Evolutionary conservation across 2,113 vertebrate species (phyloP), one percentile per base, ranked within the genome.

Genomic region (Mesocricetus auratus): DNA sequence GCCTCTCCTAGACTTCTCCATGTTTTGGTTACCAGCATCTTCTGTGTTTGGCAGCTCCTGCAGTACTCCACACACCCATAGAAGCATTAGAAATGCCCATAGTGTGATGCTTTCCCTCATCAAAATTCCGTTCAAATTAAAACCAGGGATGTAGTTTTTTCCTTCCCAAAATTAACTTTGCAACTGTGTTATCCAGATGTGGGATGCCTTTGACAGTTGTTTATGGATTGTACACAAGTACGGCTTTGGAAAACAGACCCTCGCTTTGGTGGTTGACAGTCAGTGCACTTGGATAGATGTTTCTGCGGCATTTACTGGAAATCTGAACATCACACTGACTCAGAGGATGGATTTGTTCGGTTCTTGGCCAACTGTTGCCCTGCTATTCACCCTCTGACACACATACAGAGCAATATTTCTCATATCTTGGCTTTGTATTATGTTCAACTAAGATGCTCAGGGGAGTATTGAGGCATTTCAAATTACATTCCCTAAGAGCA

Each of bases 171-270:
- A 97, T 96, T 93, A 96, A 91, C 92, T 97, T 96, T 97, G 95
- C 93, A 92, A 97, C 92, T 97, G 89, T 97, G 94, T 79, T 58
- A 53, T 93, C 96, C 98, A 97, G 96, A 97, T 97, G 96, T 81
- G 91, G 77, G 74, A 47, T 3, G 24, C 89, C 91, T 94, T 89
- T 94, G 95, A 94, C 94, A 91, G 73, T 95, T 97, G 97, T 97
- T 97, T 96, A 95, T 78, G 89, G 89, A 47, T 13, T 87, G 74
- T 83, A 79, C 93, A 94, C 90, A 94, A 94, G 86, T 19, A 17
- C 29, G 39, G 83, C 94, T 95, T 97, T 96, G 92, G 95, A 91
- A 97, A 95, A 94, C 58, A 97, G 96, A 95, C 71, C 73, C 73
- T 96, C 94, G 92, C 90, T 94, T 71, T 90, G 89, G 91, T 86